Conservation (phyloP, 2,797 vertebrate species). For the Gymnodraco acuticeps region DNA sequence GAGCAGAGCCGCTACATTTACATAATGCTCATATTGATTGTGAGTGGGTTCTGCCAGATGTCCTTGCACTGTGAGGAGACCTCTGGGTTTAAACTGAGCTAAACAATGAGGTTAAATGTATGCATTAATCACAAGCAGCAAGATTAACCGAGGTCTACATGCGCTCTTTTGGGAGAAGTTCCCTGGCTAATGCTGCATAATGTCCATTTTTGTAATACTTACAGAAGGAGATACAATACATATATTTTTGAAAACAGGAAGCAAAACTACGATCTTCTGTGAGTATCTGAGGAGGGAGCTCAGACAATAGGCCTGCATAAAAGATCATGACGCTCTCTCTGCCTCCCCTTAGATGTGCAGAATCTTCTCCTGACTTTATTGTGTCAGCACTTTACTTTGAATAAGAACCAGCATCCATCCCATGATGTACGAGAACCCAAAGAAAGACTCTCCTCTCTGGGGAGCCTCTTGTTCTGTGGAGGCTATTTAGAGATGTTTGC, state of each 20-base stretch:
- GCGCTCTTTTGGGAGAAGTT: slow-evolving; percentile 16
- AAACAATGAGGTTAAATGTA: slow-evolving; percentile 52
- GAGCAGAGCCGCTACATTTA: slow-evolving; percentile 28
- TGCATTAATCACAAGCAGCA: slow-evolving; percentile 58
- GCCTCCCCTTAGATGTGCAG: slow-evolving; percentile 38
- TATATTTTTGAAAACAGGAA: background rate
- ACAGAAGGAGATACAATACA: too few species aligned
- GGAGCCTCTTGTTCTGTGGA: slow-evolving; percentile 47
- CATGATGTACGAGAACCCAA: slow-evolving; percentile 56
- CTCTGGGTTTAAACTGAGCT: slow-evolving; percentile 36
- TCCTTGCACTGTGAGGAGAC: slow-evolving; percentile 21
- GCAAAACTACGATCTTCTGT: slow-evolving; percentile 17
- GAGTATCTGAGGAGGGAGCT: slow-evolving; percentile 20
- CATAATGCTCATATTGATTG: slow-evolving; percentile 54
- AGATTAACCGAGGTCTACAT: slow-evolving; percentile 46
- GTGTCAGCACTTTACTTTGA: slow-evolving; percentile 61
- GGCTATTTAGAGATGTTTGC: slow-evolving; percentile 55
- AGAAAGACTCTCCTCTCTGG: slow-evolving; percentile 41
- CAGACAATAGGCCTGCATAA: slow-evolving; percentile 22
- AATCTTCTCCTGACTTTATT: slow-evolving; percentile 37
- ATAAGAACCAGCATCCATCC: slow-evolving; percentile 39
- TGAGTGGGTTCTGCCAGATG: slow-evolving; percentile 28
- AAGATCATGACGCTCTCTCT: slow-evolving; percentile 28
- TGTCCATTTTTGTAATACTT: background rate
- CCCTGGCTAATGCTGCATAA: slow-evolving; percentile 5